Evolutionary conservation across 2,797 vertebrate genomes (phyloP), one percentile per base, ranked within the genome.

Genomic region (Echeneis naucrates): DNA sequence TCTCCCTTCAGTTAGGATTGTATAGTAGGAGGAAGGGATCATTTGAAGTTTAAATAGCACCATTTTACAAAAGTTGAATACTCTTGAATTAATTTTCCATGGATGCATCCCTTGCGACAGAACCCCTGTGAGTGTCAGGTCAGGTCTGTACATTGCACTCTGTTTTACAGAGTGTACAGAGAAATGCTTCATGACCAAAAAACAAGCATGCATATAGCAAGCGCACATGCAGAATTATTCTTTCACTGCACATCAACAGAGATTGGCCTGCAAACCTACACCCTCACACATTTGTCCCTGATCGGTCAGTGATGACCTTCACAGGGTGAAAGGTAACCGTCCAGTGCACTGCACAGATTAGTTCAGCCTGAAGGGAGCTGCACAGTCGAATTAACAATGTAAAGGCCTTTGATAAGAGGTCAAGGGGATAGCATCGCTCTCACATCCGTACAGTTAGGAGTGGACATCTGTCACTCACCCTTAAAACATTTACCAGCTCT

Each of bases 401-500:
- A 64, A 66, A 74, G 66, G 70, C 47, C 50, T 82, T 58, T 72
- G 44, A 67, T 61, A 7, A 35, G 50, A 59, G 52, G 67, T 80
- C 69, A 72, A 50, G 3, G n/a, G n/a, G 40, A 16, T 40, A 9
- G 52, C 55, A 44, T 78, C 5, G 3, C 62, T 68, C 50, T 62
- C 59, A 65, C 26, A 4, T 44, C 55, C 55, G 64, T 76, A 53
- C 66, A 62, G 57, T 58, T 42, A 76, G 68, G 55, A 69, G 48
- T 55, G 62, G 68, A 74, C 67, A 72, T 76, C 63, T 55, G 53
- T 80, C 84, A 59, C 56, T 81, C 71, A 76, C n/a, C 37, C 27
- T 8, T 38, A 63, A 45, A 19, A 64, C 16, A 35, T n/a, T 59
- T 38, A 33, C 24, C 19, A 55, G 26, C 21, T 53, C 53, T 24